Evolutionary conservation across 2,888 invertebrate genomes (phyloP).

Genomic region (Trilocha varians): DNA sequence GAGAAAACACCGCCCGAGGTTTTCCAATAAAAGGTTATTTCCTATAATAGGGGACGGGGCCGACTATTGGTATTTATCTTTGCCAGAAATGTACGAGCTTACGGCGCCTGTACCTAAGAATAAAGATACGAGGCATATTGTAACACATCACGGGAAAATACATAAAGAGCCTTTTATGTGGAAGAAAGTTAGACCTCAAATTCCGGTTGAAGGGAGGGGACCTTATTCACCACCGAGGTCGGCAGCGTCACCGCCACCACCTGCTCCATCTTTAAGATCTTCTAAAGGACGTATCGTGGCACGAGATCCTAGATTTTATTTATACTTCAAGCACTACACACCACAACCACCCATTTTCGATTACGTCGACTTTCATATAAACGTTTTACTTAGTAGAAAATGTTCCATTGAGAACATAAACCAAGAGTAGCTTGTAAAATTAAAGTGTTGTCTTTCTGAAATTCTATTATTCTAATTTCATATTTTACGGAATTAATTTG

Average conservation of each 20-base stretch:
- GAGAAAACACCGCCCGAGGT: slow-evolving; percentile 51
- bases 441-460: slow-evolving; percentile 34
- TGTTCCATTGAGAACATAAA: slow-evolving; percentile 44
- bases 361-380: slow-evolving; percentile 57
- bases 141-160: slow-evolving; percentile 40
- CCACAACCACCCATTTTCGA: slow-evolving; percentile 56
- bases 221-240: slow-evolving; percentile 37
- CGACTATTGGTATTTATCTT: slow-evolving; percentile 65
- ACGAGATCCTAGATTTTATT: slow-evolving; percentile 53
- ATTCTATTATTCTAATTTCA: slow-evolving; percentile 18
- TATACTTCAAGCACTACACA: slow-evolving; percentile 54
- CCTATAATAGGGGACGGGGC: slow-evolving; percentile 61
- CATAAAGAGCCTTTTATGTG: slow-evolving; percentile 60
- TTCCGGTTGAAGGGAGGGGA: slow-evolving; percentile 32
- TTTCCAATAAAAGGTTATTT: slow-evolving; percentile 56
- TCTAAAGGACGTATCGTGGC: slow-evolving; percentile 19
- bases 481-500: slow-evolving; percentile 17
- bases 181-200: slow-evolving; percentile 36
- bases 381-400: slow-evolving; percentile 41
- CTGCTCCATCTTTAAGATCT: slow-evolving; percentile 29
- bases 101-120: slow-evolving; percentile 29
- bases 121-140: slow-evolving; percentile 32
- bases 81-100: slow-evolving; percentile 63
- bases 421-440: slow-evolving; percentile 18
- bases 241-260: slow-evolving; percentile 22